Evolutionary conservation across 2,888 invertebrate species (phyloP), one percentile per base, ranked within the genome.

Genomic region (Siphlonurus alternatus): DNA sequence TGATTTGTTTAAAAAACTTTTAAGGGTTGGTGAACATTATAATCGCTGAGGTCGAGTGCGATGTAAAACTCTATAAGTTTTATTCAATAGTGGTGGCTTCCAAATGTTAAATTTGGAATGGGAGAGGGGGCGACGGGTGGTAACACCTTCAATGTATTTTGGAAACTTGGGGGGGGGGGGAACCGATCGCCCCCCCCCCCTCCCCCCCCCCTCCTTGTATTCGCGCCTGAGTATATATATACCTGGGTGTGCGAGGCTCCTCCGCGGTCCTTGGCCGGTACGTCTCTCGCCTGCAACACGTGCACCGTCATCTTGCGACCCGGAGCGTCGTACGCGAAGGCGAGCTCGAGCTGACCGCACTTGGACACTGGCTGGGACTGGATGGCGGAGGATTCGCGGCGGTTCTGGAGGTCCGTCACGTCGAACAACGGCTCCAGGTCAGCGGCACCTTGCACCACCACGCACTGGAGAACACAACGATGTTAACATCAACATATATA

Each of bases 301-400:
- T 93, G 92, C 23, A 95, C 88, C 59, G 91, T 91, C 90, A 95
- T 93, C 77, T 89, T 90, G 66, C 91, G 83, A 77, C 92, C 89
- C 5, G 91, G 90, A 18, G 92, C 89, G 74, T 94, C 93, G 74
- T 94, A 95, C 38, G 90, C 79, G 72, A 95, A 82, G 5, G 93
- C 90, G 66, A 94, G 84, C 76, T 95, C 93, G 67, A 96, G 80
- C 67, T 87, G 85, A 3, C 94, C 92, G 68, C 89, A 84, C 67
- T 81, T 79, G 75, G 76, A 84, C 71, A 75, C 75, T 63, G 74
- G 76, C 74, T 56, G 70, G 68, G 61, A 70, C 61, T 67, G 69
- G 65, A 65, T 71, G 20, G 63, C 64, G 18, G 66, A 66, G 38
- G 63, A 63, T 2, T 66, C 66, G 22, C 59, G 59, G 62, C 61